A percentile compares a stretch with the other conserved stretches of the same genome.
These are phyloP conservation scores for Hoplias malabaricus DNA, from an alignment of 2,113 vertebrate genomes.

Conservation along the genomic window DNA sequence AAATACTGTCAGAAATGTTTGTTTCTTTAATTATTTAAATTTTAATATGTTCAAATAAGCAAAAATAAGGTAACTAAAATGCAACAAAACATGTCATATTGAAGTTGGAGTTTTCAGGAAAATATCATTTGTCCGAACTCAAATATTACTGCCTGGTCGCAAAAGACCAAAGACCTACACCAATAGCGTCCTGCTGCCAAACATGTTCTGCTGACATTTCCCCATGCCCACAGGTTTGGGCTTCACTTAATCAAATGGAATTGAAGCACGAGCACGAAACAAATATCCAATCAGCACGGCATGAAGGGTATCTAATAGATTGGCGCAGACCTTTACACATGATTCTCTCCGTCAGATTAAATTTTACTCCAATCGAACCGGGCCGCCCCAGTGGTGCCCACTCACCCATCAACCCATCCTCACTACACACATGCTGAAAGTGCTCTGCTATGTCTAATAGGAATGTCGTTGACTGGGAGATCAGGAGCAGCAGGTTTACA, in stretches of 20 bases:
- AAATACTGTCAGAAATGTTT: no score
- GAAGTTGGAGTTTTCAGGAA: no score
- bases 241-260: slow-evolving; percentile 60
- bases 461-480: neutral
- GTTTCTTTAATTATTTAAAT: no score
- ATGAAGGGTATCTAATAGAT: slow-evolving; percentile 55
- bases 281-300: slow-evolving; percentile 57
- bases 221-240: neutral
- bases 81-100: no score
- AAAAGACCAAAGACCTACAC: neutral
- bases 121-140: no score
- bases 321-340: slow-evolving; percentile 41
- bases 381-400: neutral
- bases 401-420: neutral
- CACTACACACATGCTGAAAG: neutral
- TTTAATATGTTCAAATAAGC: no score
- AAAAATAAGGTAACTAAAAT: no score
- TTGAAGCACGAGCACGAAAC: slow-evolving; percentile 42
- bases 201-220: slow-evolving; percentile 8
- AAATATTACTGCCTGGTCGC: no score
- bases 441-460: neutral
- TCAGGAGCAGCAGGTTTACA: slow-evolving; percentile 7
- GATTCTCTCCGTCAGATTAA: slow-evolving; percentile 41
- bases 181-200: neutral
- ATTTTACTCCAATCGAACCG: slow-evolving; percentile 36